Evolutionary conservation across 2,888 invertebrate genomes (phyloP).

Genomic region (Philereme transversata): DNA sequence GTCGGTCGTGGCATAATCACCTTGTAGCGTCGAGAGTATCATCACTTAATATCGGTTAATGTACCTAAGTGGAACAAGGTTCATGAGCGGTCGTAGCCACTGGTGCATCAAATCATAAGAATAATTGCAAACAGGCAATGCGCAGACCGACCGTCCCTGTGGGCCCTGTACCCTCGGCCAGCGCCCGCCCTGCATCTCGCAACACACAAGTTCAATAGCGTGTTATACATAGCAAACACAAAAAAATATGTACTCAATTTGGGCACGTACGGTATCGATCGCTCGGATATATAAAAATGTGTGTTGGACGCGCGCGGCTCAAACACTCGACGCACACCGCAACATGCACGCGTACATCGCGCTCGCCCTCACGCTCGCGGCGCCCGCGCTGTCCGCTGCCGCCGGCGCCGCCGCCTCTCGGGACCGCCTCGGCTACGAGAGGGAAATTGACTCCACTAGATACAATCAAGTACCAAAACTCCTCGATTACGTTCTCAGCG

Average conservation of each 20-base stretch:
- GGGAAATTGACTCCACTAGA: slow-evolving; percentile 69
- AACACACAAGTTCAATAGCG: slow-evolving; percentile 73
- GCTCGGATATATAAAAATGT: slow-evolving; percentile 78
- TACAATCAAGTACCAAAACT: slow-evolving; percentile 68
- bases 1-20: slow-evolving; percentile 55
- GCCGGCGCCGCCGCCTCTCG: slow-evolving; percentile 43
- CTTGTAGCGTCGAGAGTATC: slow-evolving; percentile 64
- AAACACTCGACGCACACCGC: slow-evolving; percentile 74
- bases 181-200: slow-evolving; percentile 48
- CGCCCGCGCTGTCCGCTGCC: slow-evolving; percentile 47
- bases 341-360: slow-evolving; percentile 78
- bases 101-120: slow-evolving; percentile 65
- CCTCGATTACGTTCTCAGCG: slow-evolving; percentile 64
- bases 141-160: slow-evolving; percentile 39
- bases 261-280: slow-evolving; percentile 78
- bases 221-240: slow-evolving; percentile 54
- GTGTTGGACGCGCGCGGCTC: slow-evolving; percentile 75
- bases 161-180: slow-evolving; percentile 38
- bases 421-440: slow-evolving; percentile 71
- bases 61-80: slow-evolving; percentile 77
- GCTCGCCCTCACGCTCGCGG: slow-evolving; percentile 64
- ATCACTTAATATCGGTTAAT: slow-evolving; percentile 64
- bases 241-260: slow-evolving; percentile 74
- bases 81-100: slow-evolving; percentile 71
- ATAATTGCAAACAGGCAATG: slow-evolving; percentile 52